Evolutionary conservation across 2,888 invertebrate genomes (phyloP).

Genomic region (Ectemnius cavifrons): DNA sequence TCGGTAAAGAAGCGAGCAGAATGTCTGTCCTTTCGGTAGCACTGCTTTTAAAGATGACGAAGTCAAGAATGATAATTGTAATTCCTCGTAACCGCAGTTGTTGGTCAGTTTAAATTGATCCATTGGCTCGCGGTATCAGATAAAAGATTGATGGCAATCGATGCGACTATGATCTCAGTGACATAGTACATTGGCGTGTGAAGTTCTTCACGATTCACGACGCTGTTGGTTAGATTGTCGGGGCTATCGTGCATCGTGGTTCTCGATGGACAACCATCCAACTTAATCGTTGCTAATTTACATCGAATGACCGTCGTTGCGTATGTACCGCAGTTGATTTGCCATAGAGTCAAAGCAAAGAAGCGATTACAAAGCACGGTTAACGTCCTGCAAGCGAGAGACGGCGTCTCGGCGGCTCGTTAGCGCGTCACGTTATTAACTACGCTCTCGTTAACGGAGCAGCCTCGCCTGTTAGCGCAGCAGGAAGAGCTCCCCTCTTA

Average conservation of each 20-base stretch:
- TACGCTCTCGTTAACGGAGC: conserved; percentile 56
- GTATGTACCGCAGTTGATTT: background rate
- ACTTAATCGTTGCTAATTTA: conserved; percentile 61
- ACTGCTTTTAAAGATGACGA: background rate
- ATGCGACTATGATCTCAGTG: background rate
- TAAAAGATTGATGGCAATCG: conserved; percentile 19
- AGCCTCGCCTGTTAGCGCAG: conserved; percentile 46
- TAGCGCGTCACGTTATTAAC: conserved; percentile 61
- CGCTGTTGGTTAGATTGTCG: background rate
- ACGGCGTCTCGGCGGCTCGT: conserved; percentile 59
- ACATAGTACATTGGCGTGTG: background rate
- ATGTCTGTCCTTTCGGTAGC: background rate
- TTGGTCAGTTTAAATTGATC: conserved; percentile 12
- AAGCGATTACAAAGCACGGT: conserved; percentile 19
- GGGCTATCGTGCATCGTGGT: conserved; percentile 40
- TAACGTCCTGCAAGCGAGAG: conserved; percentile 30
- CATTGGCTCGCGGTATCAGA: conserved; percentile 14
- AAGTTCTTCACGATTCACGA: conserved; percentile 31
- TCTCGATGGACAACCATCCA: conserved; percentile 50
- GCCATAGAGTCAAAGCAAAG: conserved; percentile 14
- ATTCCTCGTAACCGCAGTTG: background rate
- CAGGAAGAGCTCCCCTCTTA: conserved; percentile 36
- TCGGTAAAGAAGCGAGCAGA: background rate
- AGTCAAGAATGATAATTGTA: background rate
- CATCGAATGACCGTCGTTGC: conserved; percentile 25